Conservation (phyloP, 2,113 vertebrate genomes). For the Odobenus rosmarus region DNA sequence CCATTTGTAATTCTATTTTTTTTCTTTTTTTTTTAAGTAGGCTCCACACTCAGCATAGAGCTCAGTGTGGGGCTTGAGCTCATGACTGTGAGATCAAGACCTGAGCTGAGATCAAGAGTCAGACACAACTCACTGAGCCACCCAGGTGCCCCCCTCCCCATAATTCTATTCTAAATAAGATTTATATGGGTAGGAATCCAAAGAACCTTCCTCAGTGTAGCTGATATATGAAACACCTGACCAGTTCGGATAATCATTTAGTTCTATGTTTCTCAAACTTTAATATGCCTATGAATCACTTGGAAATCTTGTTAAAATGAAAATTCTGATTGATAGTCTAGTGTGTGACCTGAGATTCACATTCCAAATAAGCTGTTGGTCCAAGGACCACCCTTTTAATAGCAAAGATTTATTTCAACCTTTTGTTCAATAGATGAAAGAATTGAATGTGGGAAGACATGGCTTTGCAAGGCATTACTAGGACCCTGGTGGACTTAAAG, state of each 20-base stretch:
- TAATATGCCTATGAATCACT: constrained; percentile 26
- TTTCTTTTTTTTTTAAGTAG: not conserved
- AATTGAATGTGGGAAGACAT: not conserved
- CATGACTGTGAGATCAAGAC: not conserved
- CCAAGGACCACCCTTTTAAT: not conserved
- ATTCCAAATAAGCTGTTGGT: not conserved
- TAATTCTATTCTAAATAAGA: not conserved
- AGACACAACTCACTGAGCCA: too few relatives aligned
- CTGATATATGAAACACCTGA: not conserved
- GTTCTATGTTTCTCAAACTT: constrained; percentile 25
- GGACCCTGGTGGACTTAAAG: not conserved
- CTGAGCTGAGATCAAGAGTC: not conserved
- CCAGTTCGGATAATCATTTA: not conserved
- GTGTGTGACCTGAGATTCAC: not conserved
- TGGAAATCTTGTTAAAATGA: constrained; percentile 39
- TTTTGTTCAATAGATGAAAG: constrained; percentile 17
- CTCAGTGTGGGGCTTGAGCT: not conserved
- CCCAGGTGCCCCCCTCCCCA: too few relatives aligned
- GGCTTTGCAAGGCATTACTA: not conserved
- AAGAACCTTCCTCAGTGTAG: not conserved
- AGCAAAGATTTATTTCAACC: constrained; percentile 5
- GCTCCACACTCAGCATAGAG: not conserved
- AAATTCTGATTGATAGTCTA: not conserved
- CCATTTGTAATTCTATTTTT: constrained; percentile 1
- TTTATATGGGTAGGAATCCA: not conserved